Base-by-base conservation (phyloP, 53 echinoderm and acorn worm genomes). In the Temnopleurus reevesii region DNA sequence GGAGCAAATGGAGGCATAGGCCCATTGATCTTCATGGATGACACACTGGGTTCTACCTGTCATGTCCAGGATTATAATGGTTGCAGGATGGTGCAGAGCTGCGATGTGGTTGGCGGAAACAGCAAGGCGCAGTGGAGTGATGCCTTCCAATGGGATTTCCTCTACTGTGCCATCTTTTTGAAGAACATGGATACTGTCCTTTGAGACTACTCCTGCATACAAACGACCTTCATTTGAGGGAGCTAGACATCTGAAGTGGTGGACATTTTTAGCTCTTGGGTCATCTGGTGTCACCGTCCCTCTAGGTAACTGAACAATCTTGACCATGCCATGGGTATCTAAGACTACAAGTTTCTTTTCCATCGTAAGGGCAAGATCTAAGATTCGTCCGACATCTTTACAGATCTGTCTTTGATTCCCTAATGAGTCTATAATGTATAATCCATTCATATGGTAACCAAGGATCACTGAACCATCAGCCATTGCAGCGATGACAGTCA, bases 21-120 rank as follows among this genome's bases (percentile, higher is more conserved):
- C 86, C 86, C 86, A 86, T 12, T 86, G 59, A 24, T 86, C 46
- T n/a, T 45, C 28, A 18, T 60, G 60, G 61, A 86, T 86, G 27
- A 13, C 3, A 23, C 61, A 24, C 41, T 86, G 25, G 15, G 41
- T 12, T n/a, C 45, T 18, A 21, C 86, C 86, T 26, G 45, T 4
- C 25, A 45, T 45, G 33, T 86, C 86, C 24, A 86, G 43, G 46
- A 86, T 86, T 2, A 61, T 38, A 17, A 86, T 59, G 17, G 24
- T 60, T 4, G 61, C 86, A 41, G 41, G 86, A 12, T 61, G 43
- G 49, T 86, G 86, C 44, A 44, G 25, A 19, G 44, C 15, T 23
- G 61, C 86, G 12, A 86, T 60, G 86, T 86, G 61, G 27, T 61
- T 46, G 17, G 61, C 23, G 6, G 86, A 28, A 13, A 31, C 45